These are phyloP conservation scores for Nibea albiflora DNA, from an alignment of 2,113 vertebrate species.

Conservation along the genomic window DNA sequence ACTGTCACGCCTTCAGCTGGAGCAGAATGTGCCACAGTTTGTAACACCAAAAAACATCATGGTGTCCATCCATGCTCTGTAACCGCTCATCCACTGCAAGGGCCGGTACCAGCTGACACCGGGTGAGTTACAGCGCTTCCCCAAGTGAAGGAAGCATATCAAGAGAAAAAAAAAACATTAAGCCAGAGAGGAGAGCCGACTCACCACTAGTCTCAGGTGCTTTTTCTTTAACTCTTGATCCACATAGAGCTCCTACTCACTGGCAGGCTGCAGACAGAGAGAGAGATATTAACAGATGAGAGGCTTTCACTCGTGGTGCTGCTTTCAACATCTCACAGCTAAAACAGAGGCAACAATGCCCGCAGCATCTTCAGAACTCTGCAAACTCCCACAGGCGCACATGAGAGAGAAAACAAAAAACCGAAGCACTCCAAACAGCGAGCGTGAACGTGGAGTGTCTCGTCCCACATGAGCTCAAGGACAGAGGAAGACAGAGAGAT, in stretches of 20 bases:
- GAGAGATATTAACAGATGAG: constrained; percentile 14
- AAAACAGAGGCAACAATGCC: background rate
- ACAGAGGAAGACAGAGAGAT: background rate
- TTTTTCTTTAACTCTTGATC: constrained; percentile 57
- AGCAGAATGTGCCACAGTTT: too few relatives aligned
- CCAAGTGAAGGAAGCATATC: too few relatives aligned
- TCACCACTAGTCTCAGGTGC: constrained; percentile 66
- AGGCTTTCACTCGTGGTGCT: background rate
- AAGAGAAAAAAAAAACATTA: background rate
- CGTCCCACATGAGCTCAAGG: constrained; percentile 13
- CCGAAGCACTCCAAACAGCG: background rate
- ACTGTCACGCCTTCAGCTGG: too few relatives aligned
- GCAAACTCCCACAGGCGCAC: background rate
- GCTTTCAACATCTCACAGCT: constrained; percentile 5
- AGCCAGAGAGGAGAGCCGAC: constrained; percentile 22
- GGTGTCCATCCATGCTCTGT: too few relatives aligned
- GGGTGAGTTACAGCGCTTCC: too few relatives aligned
- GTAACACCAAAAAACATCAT: too few relatives aligned
- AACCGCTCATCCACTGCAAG: too few relatives aligned
- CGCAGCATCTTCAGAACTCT: constrained; percentile 19
- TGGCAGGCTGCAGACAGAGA: constrained; percentile 47
- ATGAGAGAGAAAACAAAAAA: background rate
- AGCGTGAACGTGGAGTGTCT: background rate
- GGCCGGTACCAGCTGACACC: too few relatives aligned
- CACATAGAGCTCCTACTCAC: constrained; percentile 56